Conservation (phyloP, 2,888 invertebrate species). For the Leptura quadrifasciata region DNA sequence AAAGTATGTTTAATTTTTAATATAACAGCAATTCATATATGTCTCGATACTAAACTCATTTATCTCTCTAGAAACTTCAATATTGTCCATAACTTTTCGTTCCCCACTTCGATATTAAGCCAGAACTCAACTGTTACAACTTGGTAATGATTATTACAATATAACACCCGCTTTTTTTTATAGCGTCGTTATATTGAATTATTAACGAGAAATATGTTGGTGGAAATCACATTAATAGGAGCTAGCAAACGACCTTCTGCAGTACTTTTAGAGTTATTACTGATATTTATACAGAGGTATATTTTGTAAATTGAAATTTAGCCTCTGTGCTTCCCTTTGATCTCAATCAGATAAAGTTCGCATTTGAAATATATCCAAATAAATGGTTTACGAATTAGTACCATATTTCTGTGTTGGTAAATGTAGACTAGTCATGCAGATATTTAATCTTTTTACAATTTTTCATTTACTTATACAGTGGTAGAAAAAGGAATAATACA, state of each 20-base stretch:
- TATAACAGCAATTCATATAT: background rate
- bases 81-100: conserved; percentile 3
- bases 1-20: too few species aligned
- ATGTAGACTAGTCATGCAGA: too few species aligned
- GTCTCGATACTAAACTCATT: background rate
- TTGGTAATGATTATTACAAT: conserved; percentile 34
- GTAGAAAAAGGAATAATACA: too few species aligned
- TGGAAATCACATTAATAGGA: background rate
- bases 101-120: conserved; percentile 4
- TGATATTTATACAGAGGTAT: background rate
- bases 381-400: too few species aligned
- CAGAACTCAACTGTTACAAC: conserved; percentile 4
- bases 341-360: too few species aligned
- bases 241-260: background rate
- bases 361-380: too few species aligned
- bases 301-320: background rate
- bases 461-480: too few species aligned
- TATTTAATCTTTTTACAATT: too few species aligned
- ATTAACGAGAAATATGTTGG: conserved; percentile 11
- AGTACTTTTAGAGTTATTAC: background rate
- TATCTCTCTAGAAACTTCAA: background rate
- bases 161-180: conserved; percentile 34
- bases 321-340: background rate
- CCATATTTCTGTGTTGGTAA: too few species aligned
- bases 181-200: conserved; percentile 31